These are phyloP conservation scores for Anas bahamensis DNA, from an alignment of 2,797 vertebrate species.

Conservation along the genomic window DNA sequence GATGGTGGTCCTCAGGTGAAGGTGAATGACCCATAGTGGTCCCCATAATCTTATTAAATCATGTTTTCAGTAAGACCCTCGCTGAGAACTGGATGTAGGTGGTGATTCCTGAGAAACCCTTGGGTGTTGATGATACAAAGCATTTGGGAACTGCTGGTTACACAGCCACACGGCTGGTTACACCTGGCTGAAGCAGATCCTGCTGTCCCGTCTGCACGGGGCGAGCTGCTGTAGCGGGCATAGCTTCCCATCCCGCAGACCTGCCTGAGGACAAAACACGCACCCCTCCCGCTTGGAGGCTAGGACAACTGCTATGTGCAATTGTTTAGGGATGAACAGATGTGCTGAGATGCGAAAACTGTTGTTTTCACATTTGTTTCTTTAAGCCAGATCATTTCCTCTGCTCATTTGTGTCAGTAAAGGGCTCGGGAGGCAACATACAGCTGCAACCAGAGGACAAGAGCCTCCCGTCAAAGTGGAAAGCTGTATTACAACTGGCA, in stretches of 20 bases:
- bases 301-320: neutral
- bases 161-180: neutral
- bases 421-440: neutral
- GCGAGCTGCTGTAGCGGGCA: neutral
- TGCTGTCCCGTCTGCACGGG: neutral
- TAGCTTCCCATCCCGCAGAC: neutral
- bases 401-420: slow-evolving; percentile 57
- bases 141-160: neutral
- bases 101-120: neutral
- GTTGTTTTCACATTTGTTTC: neutral
- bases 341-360: neutral
- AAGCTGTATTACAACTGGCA: slow-evolving; percentile 62
- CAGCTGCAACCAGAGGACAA: slow-evolving; percentile 58
- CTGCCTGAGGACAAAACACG: neutral
- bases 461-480: slow-evolving; percentile 56
- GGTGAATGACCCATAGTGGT: neutral
- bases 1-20: neutral
- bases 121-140: neutral
- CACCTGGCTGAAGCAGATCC: neutral
- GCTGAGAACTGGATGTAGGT: neutral
- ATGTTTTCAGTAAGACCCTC: neutral
- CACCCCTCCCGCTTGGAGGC: neutral
- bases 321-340: neutral
- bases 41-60: neutral
- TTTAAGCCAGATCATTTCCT: slow-evolving; percentile 8